Conservation (phyloP, 2,888 invertebrate species). For the Miltochrista miniata region DNA sequence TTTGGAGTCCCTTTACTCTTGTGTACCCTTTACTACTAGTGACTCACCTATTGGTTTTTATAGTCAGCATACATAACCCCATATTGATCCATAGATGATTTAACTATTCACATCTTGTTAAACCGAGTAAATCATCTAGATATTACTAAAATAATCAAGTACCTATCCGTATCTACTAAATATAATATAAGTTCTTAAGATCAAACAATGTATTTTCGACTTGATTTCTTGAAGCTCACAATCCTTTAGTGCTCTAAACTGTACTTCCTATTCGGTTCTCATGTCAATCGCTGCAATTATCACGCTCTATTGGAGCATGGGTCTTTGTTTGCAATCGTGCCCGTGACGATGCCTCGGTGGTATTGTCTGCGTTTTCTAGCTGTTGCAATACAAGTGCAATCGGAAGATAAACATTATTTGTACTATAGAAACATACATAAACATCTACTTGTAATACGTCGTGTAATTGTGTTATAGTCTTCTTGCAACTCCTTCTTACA, state of each 20-base stretch:
- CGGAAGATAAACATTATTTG: not conserved
- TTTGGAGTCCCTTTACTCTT: too few species aligned
- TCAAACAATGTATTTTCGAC: not conserved
- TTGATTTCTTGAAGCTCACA: conserved; percentile 2
- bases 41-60: too few species aligned
- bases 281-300: conserved; percentile 75
- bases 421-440: not conserved
- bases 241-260: conserved; percentile 18
- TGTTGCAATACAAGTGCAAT: conserved; percentile 13
- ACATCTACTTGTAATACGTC: too few species aligned
- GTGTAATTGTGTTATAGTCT: too few species aligned
- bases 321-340: conserved; percentile 63
- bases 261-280: conserved; percentile 57
- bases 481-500: too few species aligned
- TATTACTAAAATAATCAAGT: too few species aligned
- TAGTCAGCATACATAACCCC: too few species aligned
- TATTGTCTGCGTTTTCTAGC: conserved; percentile 25
- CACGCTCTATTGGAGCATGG: conserved; percentile 78
- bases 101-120: too few species aligned
- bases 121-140: too few species aligned
- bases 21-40: too few species aligned
- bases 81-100: too few species aligned
- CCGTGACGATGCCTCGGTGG: conserved; percentile 60
- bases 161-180: too few species aligned
- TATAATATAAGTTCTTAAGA: not conserved